phyloP scores from a whole-genome alignment of 2,797 vertebrate species.

The Ctenosaura bakeri region DNA sequence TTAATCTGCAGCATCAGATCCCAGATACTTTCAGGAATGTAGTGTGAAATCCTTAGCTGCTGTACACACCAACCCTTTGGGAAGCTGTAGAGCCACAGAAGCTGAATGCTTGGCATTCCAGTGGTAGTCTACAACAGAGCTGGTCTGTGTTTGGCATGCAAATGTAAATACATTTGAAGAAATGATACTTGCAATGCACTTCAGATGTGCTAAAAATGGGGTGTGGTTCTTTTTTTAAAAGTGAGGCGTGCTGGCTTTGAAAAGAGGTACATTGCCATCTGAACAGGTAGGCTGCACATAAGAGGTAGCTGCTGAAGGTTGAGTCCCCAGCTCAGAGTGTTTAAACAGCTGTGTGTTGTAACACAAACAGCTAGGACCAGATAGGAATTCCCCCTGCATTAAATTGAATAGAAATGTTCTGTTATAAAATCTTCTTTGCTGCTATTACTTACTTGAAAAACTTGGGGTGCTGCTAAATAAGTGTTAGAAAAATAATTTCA shows the following conservation, averaged over 20 bases:
- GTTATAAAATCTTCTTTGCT: accelerated
- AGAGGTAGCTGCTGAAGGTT: background rate
- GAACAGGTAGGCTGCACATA: background rate
- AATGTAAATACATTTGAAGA: background rate
- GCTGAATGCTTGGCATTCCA: background rate
- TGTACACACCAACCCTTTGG: background rate
- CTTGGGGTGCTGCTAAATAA: background rate
- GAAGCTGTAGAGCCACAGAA: background rate
- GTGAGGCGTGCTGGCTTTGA: background rate
- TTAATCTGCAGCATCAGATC: background rate
- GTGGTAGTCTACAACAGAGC: accelerated
- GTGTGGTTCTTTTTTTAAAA: background rate
- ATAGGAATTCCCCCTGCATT: background rate
- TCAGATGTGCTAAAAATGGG: accelerated
- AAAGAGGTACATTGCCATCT: background rate
- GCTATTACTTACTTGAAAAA: background rate
- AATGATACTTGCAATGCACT: background rate
- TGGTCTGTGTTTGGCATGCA: background rate
- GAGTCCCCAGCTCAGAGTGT: background rate
- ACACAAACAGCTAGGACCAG: background rate
- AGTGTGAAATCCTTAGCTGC: background rate
- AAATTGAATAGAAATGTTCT: accelerated
- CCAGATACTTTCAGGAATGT: background rate
- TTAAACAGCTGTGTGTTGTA: background rate
- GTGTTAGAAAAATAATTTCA: background rate